Base-by-base conservation (phyloP, 2,113 vertebrate genomes). In the Paedocypris sp. region DNA sequence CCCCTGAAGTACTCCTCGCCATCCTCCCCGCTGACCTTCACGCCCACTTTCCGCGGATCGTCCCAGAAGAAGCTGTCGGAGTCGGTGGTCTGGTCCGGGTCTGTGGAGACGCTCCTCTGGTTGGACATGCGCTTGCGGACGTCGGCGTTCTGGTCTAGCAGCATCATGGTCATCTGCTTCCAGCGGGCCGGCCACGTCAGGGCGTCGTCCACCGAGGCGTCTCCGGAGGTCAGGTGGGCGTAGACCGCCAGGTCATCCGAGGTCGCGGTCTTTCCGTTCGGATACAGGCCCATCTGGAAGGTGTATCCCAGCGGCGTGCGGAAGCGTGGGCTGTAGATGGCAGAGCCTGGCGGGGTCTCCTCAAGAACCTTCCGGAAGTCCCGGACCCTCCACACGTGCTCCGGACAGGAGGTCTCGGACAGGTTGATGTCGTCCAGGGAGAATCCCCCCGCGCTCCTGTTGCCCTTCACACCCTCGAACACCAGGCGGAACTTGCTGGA, bases 391-490 rank as follows among this genome's bases (percentile, higher is more conserved):
- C 94, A 97, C 28, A 85, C 3, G 0, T 92, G 88, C 56, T 94
- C 88, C 13, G 92, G 92, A 74, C 93, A 97, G 28, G 65, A 72
- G 3, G 87, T 90, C 78, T 97, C 95, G 0, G 93, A 93, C 10
- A 97, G 79, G 75, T 93, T 99, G 68, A 99, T 86, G 62, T 98
- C 92, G 0, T 99, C 93, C 46, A 94, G 77, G 2, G 94, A 94
- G 41, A 95, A 69, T 5, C 93, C 91, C 5, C 93, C 92, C 0
- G 15, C 3, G 2, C 31, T 50, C 1, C 75, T 69, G 2, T 20
- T 45, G 11, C 71, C 79, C 75, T 76, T 89, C 20, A 69, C 11
- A 0, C 89, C 91, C 83, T 86, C 53, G 70, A 96, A 96, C 16
- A 88, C 77, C 3, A 94, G 80, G 1, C 89, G 75, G 72, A 96